A percentile compares a stretch with the other conserved stretches of the same genome.
These are phyloP conservation scores for Columbina picui DNA, from an alignment of 2,113 vertebrate species.

Conservation along the genomic window DNA sequence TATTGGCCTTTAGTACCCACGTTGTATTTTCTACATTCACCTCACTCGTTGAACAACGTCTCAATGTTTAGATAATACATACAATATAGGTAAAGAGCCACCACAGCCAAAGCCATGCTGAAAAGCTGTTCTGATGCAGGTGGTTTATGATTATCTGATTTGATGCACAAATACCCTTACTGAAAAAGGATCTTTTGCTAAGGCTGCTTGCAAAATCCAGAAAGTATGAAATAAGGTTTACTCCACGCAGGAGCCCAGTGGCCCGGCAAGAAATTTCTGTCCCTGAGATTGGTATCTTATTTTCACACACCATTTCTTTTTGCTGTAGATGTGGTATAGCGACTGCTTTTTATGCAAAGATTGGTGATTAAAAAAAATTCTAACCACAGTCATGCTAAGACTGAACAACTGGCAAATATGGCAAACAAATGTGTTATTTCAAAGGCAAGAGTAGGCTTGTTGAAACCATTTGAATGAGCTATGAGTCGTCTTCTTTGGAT, in stretches of 20 bases:
- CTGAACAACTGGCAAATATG: background rate
- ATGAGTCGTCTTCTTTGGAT: background rate
- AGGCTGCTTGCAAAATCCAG: background rate
- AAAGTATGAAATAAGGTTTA: background rate
- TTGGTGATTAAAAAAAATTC: background rate
- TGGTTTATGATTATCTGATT: background rate
- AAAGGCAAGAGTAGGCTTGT: background rate
- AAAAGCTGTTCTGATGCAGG: background rate
- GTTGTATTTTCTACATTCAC: background rate
- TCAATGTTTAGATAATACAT: background rate
- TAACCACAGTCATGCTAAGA: background rate
- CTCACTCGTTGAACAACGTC: background rate
- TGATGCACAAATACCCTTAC: background rate
- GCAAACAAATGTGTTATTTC: background rate
- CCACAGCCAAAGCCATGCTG: background rate
- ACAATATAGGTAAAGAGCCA: background rate
- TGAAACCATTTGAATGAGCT: background rate
- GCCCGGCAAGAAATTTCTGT: background rate
- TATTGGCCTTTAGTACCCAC: background rate
- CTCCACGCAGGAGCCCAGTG: background rate
- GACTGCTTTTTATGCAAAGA: background rate
- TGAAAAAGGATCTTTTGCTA: background rate
- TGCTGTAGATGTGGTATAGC: background rate
- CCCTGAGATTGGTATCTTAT: background rate
- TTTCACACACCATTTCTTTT: background rate